Evolutionary conservation across 2,797 vertebrate species (phyloP), one percentile per base, ranked within the genome.

Genomic region (Diglossa cyanea): DNA sequence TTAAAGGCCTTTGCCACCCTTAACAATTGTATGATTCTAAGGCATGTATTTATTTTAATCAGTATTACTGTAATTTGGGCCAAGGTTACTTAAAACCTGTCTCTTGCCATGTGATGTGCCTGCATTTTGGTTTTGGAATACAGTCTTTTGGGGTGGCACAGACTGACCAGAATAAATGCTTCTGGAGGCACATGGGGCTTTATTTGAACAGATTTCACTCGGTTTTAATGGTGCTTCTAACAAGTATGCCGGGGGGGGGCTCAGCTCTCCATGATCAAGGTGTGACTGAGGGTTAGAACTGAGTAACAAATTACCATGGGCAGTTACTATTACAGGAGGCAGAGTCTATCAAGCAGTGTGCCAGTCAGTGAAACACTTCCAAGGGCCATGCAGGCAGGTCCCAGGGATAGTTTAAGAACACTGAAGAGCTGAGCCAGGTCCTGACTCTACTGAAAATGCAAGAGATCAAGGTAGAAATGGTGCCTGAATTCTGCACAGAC

Each of bases 171-270:
- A 68, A 5, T 15, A 23, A 16, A 21, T 19, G 6, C 24, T 77
- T 55, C 76, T 88, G 86, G 33, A 81, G 50, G 33, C 2, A 0
- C 0, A 0, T 6, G 33, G 39, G 55, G 2, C 14, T 60, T 86
- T 57, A 28, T 47, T 50, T 31, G 28, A 62, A 37, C 24, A 13
- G 30, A 23, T 71, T 53, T 84, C 30, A 8, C 26, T 65, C 28
- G 24, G 13, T 40, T 40, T 9, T 45, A 50, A 39, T 47, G n/a
- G 23, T 66, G 35, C 44, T 91, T 54, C 54, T 57, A 75, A 50
- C 30, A 53, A 6, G 23, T 12, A 9, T 50, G 19, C 30, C 1
- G 0, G 26, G 11, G 7, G 2, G 7, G 2, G 4, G 3, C 1
- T 3, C 55, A 21, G 9, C 48, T 71, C 14, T 33, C 47, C 19